Evolutionary conservation across 2,113 vertebrate species (phyloP), one percentile per base, ranked within the genome.

Genomic region (Mola mola): DNA sequence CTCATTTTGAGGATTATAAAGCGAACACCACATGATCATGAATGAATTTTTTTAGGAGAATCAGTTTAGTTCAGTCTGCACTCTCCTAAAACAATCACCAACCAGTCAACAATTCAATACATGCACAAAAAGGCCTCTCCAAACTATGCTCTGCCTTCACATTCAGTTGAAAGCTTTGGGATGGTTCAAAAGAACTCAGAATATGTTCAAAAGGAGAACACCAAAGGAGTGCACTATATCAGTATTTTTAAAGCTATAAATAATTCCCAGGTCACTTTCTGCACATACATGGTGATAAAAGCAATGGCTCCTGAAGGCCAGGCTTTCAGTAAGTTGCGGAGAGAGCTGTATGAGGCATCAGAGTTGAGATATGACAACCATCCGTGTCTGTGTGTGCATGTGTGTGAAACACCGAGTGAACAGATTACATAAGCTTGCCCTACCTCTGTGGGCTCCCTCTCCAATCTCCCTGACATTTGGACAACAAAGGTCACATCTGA

Each of bases 401-500:
- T 66, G 78, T 68, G 72, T 66, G 78, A 52, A 71, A 72, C 47
- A 50, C 79, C 62, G 60, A 70, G 70, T 44, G 77, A 75, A 74
- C 74, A 73, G 60, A 84, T 90, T 91, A 89, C 78, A 83, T 91
- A 92, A 92, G 59, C 66, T 63, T 57, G 60, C 75, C 73, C 79
- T 84, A 78, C 81, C 81, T 84, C 85, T 77, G 81, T 84, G 78
- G 80, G 79, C 81, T 84, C 81, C 68, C 84, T 78, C 87, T 81
- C 78, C 78, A 82, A 83, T 87, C 84, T 87, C 78, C 47, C 83
- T 93, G 91, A 90, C 91, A 93, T 93, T 93, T 93, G 89, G 87
- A 93, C 87, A 90, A 90, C 88, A 92, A 93, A 92, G 92, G 91
- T 93, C 91, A 90, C 87, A 93, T 93, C 83, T 91, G 84, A 91